Evolutionary conservation across 2,797 vertebrate genomes (phyloP), one percentile per base, ranked within the genome.

Genomic region (Hirundo rustica): DNA sequence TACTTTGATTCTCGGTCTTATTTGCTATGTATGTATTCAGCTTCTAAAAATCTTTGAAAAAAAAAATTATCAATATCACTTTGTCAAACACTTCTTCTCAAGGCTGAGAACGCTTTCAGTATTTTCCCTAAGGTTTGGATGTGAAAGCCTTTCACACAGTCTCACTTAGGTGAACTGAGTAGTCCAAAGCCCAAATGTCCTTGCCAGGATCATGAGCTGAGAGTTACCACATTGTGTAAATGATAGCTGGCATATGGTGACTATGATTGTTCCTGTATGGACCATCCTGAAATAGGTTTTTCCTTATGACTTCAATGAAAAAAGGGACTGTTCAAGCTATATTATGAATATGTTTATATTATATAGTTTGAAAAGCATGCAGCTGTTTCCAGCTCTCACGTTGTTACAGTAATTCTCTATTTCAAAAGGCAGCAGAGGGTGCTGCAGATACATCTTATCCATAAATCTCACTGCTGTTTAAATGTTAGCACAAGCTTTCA

Each of bases 371-470:
- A 75, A 89, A 88, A 57, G 47, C 23, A 62, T 16, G 58, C 25
- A 53, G 57, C 47, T 83, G 13, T 88, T 91, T 66, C 23, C 54
- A 93, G 47, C 47, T 66, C 65, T 81, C 22, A 2, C 12, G 42
- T 19, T 12, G 1, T 58, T 78, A n/a, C 76, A 64, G 18, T 66
- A 81, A 72, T 38, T 32, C n/a, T 68, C 80, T 79, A 50, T 92
- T 85, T 53, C 29, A 66, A 72, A 92, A 85, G 36, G 92, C 96
- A 96, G 95, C 60, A 97, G 96, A 97, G 95, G 94, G 95, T 84
- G 77, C 93, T 93, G 60, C 58, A 79, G 87, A 96, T 88, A 92
- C 88, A 87, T 82, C 27, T 90, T 88, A 88, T 45, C 25, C 45
- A 86, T 94, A 94, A 94, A 93, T 93, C 76, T 84, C 66, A 29